Evolutionary conservation across 2,888 invertebrate species (phyloP).

Genomic region (Acleris emargana): DNA sequence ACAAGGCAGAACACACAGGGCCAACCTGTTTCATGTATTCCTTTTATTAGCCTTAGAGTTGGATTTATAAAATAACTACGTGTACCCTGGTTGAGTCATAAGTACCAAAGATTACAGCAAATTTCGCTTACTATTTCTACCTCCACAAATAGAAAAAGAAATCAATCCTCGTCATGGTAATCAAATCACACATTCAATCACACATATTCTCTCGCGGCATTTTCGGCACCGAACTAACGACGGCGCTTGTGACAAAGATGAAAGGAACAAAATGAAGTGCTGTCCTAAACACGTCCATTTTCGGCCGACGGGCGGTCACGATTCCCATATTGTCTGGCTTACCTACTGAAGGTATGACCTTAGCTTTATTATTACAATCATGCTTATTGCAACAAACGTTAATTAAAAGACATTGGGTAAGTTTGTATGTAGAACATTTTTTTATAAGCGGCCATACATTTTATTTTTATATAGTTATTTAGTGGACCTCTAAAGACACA

Average conservation of each 20-base stretch:
- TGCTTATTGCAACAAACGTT: no score
- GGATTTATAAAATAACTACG: no score
- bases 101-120: no score
- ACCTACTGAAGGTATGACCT: neutral
- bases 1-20: no score
- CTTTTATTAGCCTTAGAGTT: no score
- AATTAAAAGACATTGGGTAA: no score
- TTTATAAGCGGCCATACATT: no score
- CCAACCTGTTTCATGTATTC: no score
- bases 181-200: conserved; percentile 6
- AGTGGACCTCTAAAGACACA: no score
- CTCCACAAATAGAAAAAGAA: neutral
- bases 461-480: no score
- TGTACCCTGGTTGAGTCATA: no score
- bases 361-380: neutral
- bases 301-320: conserved; percentile 1
- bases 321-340: conserved; percentile 1
- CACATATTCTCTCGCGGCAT: neutral
- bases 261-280: conserved; percentile 29
- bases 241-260: conserved; percentile 16
- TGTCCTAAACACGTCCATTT: conserved; percentile 2
- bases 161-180: conserved; percentile 8
- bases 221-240: conserved; percentile 27
- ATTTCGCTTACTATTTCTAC: neutral
- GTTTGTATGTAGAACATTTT: no score